phyloP scores from a whole-genome alignment of 2,888 invertebrate genomes.

The Herminia tarsipennalis region DNA sequence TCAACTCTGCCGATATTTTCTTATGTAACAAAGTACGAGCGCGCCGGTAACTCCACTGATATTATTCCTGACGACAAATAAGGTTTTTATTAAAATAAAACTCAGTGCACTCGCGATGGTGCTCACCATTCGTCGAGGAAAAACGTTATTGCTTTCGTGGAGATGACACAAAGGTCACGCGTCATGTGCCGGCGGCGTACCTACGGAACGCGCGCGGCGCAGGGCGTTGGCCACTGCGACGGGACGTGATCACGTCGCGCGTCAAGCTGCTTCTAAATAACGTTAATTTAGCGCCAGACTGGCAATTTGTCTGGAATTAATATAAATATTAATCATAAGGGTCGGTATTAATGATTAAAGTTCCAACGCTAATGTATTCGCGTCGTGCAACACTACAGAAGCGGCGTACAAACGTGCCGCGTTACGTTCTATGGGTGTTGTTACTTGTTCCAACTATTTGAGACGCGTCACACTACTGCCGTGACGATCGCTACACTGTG shows the following conservation, averaged over 20 bases:
- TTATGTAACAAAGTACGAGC: constrained; percentile 16
- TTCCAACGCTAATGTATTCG: constrained; percentile 26
- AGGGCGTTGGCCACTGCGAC: too few relatives aligned
- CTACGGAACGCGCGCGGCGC: too few relatives aligned
- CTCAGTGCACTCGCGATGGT: constrained; percentile 20
- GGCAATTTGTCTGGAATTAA: constrained; percentile 65
- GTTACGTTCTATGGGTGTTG: constrained; percentile 28
- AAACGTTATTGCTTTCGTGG: constrained; percentile 8
- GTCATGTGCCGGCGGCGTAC: constrained; percentile 16
- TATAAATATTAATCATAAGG: constrained; percentile 67
- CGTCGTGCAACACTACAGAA: too few relatives aligned
- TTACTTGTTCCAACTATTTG: constrained; percentile 18
- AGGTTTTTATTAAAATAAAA: constrained; percentile 23
- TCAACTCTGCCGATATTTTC: neutral
- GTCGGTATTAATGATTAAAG: constrained; percentile 49
- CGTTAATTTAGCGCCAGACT: constrained; percentile 54
- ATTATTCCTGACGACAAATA: constrained; percentile 25
- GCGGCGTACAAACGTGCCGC: constrained; percentile 11
- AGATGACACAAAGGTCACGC: constrained; percentile 23
- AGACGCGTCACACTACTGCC: neutral
- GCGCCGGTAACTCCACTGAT: constrained; percentile 4
- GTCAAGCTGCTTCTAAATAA: constrained; percentile 47
- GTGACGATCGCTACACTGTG: neutral
- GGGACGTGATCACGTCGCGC: constrained; percentile 5
- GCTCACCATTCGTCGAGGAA: constrained; percentile 7